Percentiles rank a stretch among this genome's conserved stretches.
Conservation (phyloP, 2,888 invertebrate genomes). For the Ypsolopha sequella region DNA sequence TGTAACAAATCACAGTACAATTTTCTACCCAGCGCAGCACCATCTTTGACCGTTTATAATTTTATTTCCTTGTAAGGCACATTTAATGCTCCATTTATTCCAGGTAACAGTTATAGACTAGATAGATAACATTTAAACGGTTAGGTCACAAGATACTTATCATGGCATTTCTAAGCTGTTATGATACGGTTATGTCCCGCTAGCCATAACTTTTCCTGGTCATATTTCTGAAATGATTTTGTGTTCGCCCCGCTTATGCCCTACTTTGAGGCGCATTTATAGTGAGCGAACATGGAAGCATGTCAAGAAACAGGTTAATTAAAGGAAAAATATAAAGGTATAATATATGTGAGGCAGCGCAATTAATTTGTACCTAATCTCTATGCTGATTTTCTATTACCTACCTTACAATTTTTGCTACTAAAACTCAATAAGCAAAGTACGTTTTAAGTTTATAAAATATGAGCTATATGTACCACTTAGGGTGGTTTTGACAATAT, state of each 20-base stretch:
- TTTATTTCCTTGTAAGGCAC: background rate
- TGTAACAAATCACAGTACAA: too few relatives aligned
- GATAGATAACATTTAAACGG: background rate
- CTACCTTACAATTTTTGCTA: too few relatives aligned
- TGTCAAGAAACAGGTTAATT: too few relatives aligned
- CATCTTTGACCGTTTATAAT: too few relatives aligned
- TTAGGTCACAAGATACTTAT: background rate
- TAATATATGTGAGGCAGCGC: background rate
- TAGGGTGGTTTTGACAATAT: too few relatives aligned
- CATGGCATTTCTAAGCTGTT: background rate
- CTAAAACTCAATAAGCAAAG: too few relatives aligned
- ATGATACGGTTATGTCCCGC: background rate
- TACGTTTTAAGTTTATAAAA: too few relatives aligned
- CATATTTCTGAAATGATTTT: background rate
- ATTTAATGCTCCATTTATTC: background rate
- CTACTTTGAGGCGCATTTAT: background rate
- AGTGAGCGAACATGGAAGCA: background rate
- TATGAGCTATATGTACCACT: too few relatives aligned
- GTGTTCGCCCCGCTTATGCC: background rate
- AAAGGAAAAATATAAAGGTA: too few relatives aligned
- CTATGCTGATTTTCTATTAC: too few relatives aligned
- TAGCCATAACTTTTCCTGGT: conserved; percentile 2
- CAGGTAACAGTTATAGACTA: too few relatives aligned
- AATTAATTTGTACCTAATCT: background rate
- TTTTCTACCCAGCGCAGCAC: too few relatives aligned